Base-by-base conservation (phyloP, 2,113 vertebrate genomes). In the Morone chrysops region DNA sequence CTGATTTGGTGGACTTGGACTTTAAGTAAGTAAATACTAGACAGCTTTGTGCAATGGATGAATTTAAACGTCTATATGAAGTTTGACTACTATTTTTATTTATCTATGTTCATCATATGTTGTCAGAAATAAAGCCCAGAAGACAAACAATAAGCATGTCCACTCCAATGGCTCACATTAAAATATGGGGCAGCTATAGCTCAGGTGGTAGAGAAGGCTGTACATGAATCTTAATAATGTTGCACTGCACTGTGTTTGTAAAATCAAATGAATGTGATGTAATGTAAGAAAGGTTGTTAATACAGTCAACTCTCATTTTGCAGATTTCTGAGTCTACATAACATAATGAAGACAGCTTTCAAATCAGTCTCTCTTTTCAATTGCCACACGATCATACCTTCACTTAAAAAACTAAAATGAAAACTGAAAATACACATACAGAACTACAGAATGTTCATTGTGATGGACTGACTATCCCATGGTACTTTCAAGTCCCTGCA, bases 381-480 rank as follows among this genome's bases (percentile, higher is more conserved):
- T 47, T 56, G 38, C n/a, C 1, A 16, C 18, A 22, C 50, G 25
- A 70, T 59, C 25, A 20, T 18, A 76, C 53, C 16, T 5, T n/a
- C 3, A 70, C 56, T 22, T 11, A 53, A 74, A 38, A 75, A 61
- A 22, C 18, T 36, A 38, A 78, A 53, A 31, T 53, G 41, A 65
- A 61, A 80, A n/a, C 25, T 38, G 38, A 67, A 65, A 60, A 45
- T 38, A 54, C 16, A 1, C 22, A 22, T 16, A 36, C 18, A 63
- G 17, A 5, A 31, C 0, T 18, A 56, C 51, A 78, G 51, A 38
- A 25, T 60, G 1, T 60, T 82, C 2, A 51, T 12, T 45, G 31
- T 70, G 36, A 83, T 67, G 38, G 57, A 85, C 81, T 57, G 71
- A 16, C 18, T 43, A 4, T 20, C 36, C 69, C 31, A 72, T 1